Evolutionary conservation across 2,797 vertebrate genomes (phyloP), one percentile per base, ranked within the genome.

Genomic region (Gastrophryne carolinensis): DNA sequence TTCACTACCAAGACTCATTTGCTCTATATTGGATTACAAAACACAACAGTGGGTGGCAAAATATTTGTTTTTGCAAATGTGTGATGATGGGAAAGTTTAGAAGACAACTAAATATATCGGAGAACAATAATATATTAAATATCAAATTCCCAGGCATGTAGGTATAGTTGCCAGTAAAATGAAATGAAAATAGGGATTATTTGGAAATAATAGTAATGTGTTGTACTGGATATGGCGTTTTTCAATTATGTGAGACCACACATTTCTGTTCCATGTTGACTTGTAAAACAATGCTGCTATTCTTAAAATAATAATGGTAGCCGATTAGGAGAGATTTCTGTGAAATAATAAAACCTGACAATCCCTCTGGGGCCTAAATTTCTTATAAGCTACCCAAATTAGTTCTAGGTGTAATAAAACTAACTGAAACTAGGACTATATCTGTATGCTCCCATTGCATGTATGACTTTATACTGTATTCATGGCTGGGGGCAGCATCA

Each of bases 31-130:
- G 27, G 41, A 10, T 64, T 67, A 61, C 54, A 37, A 24, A 57
- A 67, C 8, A 37, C 24, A 64, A 56, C 63, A 56, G 32, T 71
- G 60, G 50, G 74, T 71, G 60, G 60, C 50, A 32, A 73, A 73
- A 57, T 60, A 63, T 75, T 74, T 74, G 54, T 58, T 74, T 65
- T 74, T 19, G 34, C 65, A n/a, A 53, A 69, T 29, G 52, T 62
- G 35, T 27, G 39, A 68, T 76, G 73, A 47, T 70, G 73, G 67
- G 67, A 57, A 71, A 49, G 41, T 70, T 77, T 71, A 62, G 50
- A 23, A 49, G 71, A 47, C 34, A 71, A 35, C 26, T 53, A 26
- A 53, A 49, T 44, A 23, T 35, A 30, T 50, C 27, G 19, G 26
- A 35, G n/a, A 70, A 26, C 26, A 21, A 5, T 17, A 63, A 12